Evolutionary conservation across 2,888 invertebrate genomes (phyloP).

Genomic region (Salticus scenicus): DNA sequence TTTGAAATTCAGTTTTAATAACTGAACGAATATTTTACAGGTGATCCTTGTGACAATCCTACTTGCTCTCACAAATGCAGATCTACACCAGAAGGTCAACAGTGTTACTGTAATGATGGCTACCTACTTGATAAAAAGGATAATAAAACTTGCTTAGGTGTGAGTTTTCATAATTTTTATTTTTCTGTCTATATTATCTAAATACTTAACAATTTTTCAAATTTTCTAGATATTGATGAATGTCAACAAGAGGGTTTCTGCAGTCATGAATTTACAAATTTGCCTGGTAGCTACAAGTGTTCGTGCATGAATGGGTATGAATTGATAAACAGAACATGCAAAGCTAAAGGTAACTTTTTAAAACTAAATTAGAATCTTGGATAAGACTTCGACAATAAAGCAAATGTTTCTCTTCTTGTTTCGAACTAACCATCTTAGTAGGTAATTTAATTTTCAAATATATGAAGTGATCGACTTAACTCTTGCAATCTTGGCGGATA

Average conservation of each 20-base stretch:
- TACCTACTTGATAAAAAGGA: constrained; percentile 63
- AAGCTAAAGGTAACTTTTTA: constrained; percentile 75
- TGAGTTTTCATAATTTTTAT: too few relatives aligned
- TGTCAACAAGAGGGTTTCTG: constrained; percentile 77
- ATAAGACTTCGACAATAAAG: too few relatives aligned
- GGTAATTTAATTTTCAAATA: too few relatives aligned
- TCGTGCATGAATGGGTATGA: constrained; percentile 81
- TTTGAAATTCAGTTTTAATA: too few relatives aligned
- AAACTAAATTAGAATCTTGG: too few relatives aligned
- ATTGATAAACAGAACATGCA: constrained; percentile 80
- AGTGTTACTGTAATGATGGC: constrained; percentile 71
- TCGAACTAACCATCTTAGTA: too few relatives aligned
- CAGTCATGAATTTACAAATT: constrained; percentile 79
- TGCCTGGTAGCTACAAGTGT: constrained; percentile 83
- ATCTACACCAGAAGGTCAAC: constrained; percentile 62
- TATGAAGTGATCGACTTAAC: too few relatives aligned
- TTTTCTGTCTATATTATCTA: too few relatives aligned
- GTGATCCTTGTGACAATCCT: constrained; percentile 48
- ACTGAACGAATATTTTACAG: constrained; percentile 16
- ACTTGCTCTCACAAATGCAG: constrained; percentile 64
- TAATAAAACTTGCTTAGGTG: constrained; percentile 69
- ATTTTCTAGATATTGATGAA: constrained; percentile 74
- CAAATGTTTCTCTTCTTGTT: too few relatives aligned
- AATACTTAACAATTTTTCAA: too few relatives aligned
- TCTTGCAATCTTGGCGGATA: too few relatives aligned